Base-by-base conservation (phyloP, 1,140 invertebrate species). In the Caenorhabditis briggsae region DNA sequence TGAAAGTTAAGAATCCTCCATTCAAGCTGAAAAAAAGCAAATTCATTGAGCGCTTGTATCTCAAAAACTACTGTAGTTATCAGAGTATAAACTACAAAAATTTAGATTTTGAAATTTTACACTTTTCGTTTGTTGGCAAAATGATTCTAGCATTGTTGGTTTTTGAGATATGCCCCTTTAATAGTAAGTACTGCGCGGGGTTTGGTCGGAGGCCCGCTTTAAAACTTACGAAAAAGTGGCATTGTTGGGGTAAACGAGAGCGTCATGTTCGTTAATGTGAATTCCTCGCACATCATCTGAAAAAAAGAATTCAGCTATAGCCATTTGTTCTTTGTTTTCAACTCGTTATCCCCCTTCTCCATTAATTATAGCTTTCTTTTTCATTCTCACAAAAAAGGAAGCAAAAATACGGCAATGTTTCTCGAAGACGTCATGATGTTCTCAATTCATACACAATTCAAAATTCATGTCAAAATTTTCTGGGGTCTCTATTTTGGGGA, bases 271-370 rank as follows among this genome's bases (percentile, higher is more conserved):
- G 41, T 46, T 59, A 59, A 83, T 61, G 55, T 59, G 55, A 83
- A 83, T 58, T 83, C 82, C 55, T 16, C 55, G 82, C 41, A 43
- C 58, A 83, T 46, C 82, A 83, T 83, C 55, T 59, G 58, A 33
- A 25, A 56, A 58, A 58, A 46, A 33, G 12, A 61, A 61, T 61
- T 61, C 23, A 9, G 23, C 59, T 55, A n/a, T n/a, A 1, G 48
- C 8, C n/a, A 18, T 20, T 50, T 50, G n/a, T 70, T 70, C 1
- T 70, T 70, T n/a, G 43, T 70, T 70, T 70, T 20, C 18, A 14
- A n/a, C 5, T 33, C 33, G 3, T 33, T 33, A 33, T 33, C 33
- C 33, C n/a, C 16, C 23, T 48, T 70, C 23, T 18, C 16, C 33
- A 48, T 78, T 78, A 78, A 78, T 50, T 78, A 5, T 78, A 12